Conservation (phyloP, 2,113 vertebrate species). For the Panthera tigris region DNA sequence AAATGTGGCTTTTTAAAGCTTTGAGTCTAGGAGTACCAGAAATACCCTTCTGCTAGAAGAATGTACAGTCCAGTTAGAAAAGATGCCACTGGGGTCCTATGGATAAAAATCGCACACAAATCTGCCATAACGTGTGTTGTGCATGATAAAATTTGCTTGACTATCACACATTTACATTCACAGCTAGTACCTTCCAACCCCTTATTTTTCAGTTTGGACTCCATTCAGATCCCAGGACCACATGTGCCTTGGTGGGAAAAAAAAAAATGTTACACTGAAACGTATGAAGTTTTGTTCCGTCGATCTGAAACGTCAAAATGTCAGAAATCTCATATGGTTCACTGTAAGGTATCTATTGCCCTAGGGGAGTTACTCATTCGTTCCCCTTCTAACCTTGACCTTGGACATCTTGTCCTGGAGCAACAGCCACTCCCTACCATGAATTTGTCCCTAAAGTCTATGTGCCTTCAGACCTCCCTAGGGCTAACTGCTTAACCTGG, state of each 20-base stretch:
- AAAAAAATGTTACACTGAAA: background rate
- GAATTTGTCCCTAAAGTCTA: background rate
- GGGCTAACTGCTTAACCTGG: background rate
- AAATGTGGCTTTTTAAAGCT: conserved; percentile 14
- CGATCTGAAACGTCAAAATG: background rate
- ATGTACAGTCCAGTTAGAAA: background rate
- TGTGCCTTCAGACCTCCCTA: background rate
- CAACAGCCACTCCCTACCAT: background rate
- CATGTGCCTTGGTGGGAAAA: background rate
- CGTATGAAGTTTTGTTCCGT: background rate
- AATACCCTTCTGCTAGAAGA: background rate
- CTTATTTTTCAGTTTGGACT: background rate
- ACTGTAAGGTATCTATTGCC: background rate
- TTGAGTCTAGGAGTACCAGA: conserved; percentile 30
- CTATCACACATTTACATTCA: conserved; percentile 2
- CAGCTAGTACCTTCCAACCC: background rate
- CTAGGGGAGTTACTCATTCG: background rate
- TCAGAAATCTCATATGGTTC: background rate
- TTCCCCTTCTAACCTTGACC: background rate
- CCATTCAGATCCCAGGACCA: background rate
- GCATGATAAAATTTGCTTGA: background rate
- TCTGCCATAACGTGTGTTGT: background rate
- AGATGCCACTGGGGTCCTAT: background rate
- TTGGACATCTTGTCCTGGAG: background rate
- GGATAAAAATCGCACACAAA: background rate